Conservation (phyloP, 2,797 vertebrate genomes). For the Sebastes steindachneri region DNA sequence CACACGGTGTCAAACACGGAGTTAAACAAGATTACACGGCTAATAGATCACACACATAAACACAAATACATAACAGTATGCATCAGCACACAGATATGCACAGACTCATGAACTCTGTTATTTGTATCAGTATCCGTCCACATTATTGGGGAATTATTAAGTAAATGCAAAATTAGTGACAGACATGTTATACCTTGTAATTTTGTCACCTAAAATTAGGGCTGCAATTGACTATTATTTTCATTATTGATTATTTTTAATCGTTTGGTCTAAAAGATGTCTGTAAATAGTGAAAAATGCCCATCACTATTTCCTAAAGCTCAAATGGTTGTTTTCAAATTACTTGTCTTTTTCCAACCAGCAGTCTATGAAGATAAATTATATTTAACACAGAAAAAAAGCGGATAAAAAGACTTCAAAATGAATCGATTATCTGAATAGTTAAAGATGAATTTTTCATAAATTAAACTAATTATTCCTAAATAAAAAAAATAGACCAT, state of each 20-base stretch:
- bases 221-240: neutral
- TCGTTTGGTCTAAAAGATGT: neutral
- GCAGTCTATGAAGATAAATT: neutral
- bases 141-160: neutral
- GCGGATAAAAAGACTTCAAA: neutral
- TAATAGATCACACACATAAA: neutral
- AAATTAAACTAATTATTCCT: neutral
- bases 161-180: neutral
- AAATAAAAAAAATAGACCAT: neutral
- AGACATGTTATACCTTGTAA: neutral
- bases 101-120: neutral
- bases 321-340: neutral
- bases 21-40: slow-evolving; percentile 6
- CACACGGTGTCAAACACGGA: slow-evolving; percentile 15
- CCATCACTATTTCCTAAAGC: neutral
- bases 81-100: neutral
- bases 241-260: neutral
- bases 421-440: neutral
- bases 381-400: neutral
- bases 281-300: neutral
- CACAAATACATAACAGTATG: neutral
- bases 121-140: neutral
- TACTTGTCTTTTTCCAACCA: neutral
- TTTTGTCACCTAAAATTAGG: neutral
- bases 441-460: neutral